Evolutionary conservation across 2,888 invertebrate genomes (phyloP).

Genomic region (Tetranychus piercei): DNA sequence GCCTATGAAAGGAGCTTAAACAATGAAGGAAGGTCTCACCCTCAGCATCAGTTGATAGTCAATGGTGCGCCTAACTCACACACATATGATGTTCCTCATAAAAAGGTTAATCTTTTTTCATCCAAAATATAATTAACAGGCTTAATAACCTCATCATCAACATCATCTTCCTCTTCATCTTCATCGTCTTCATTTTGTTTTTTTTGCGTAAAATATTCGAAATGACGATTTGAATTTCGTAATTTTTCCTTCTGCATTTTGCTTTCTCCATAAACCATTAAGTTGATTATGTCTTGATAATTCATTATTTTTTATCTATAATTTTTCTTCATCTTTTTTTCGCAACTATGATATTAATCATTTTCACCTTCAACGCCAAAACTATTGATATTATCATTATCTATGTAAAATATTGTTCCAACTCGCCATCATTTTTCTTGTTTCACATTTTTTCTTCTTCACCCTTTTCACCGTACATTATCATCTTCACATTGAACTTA

Average conservation of each 20-base stretch:
- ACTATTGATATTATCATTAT: no score
- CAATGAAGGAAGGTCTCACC: slow-evolving; percentile 18
- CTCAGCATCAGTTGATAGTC: neutral
- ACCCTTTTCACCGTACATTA: no score
- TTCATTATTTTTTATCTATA: neutral
- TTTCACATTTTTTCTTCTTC: no score
- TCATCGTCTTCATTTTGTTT: neutral
- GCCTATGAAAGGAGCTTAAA: slow-evolving; percentile 22
- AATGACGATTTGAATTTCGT: no score
- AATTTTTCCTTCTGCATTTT: neutral
- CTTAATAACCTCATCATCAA: neutral
- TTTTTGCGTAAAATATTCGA: no score
- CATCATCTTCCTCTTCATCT: neutral
- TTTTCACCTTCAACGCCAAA: no score
- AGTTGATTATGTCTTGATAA: neutral
- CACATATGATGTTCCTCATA: slow-evolving; percentile 25
- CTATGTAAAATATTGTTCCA: no score
- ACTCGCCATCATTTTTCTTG: no score
- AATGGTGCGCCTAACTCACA: slow-evolving; percentile 9
- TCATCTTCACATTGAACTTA: no score
- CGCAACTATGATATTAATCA: neutral
- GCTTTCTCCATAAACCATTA: neutral
- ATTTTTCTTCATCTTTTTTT: slow-evolving; percentile 6
- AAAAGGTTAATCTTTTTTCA: slow-evolving; percentile 1
- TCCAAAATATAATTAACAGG: neutral